phyloP scores from a whole-genome alignment of 2,888 invertebrate genomes.

The Drosophila neonasuta region DNA sequence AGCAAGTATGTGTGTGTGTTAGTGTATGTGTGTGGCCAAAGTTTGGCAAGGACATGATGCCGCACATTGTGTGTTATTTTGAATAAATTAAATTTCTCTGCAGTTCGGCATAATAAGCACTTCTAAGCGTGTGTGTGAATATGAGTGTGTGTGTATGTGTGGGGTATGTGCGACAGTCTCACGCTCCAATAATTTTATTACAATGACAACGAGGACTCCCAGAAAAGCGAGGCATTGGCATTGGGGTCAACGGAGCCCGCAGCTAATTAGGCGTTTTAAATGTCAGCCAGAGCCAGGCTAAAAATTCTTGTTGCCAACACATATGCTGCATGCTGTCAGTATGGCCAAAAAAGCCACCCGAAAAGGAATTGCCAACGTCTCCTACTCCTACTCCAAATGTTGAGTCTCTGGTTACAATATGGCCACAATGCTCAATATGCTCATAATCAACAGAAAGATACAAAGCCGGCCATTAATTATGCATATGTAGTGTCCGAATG shows the following conservation, averaged over 20 bases:
- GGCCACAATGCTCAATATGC: constrained; percentile 58
- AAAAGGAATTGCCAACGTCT: constrained; percentile 12
- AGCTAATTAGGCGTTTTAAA: constrained; percentile 74
- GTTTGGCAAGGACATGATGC: constrained; percentile 55
- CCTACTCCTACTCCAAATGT: background rate
- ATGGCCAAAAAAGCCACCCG: constrained; percentile 7
- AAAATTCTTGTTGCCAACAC: constrained; percentile 43
- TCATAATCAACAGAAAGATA: constrained; percentile 52
- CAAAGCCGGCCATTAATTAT: constrained; percentile 69
- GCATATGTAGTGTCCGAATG: constrained; percentile 42
- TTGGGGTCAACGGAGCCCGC: constrained; percentile 28
- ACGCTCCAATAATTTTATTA: constrained; percentile 69
- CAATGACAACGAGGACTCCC: constrained; percentile 38
- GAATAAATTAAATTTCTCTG: constrained; percentile 72
- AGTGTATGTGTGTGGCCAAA: constrained; percentile 40
- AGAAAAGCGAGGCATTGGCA: constrained; percentile 11
- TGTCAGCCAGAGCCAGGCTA: constrained; percentile 52
- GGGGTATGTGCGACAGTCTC: constrained; percentile 25
- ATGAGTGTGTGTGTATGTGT: constrained; percentile 9
- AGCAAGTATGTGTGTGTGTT: constrained; percentile 2
- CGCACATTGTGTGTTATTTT: constrained; percentile 62
- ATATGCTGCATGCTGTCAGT: constrained; percentile 46
- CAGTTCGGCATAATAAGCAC: constrained; percentile 56
- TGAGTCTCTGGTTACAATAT: constrained; percentile 45
- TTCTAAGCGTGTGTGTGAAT: constrained; percentile 16